These are phyloP conservation scores for Indicator indicator DNA, from an alignment of 2,113 vertebrate species.

Conservation along the genomic window DNA sequence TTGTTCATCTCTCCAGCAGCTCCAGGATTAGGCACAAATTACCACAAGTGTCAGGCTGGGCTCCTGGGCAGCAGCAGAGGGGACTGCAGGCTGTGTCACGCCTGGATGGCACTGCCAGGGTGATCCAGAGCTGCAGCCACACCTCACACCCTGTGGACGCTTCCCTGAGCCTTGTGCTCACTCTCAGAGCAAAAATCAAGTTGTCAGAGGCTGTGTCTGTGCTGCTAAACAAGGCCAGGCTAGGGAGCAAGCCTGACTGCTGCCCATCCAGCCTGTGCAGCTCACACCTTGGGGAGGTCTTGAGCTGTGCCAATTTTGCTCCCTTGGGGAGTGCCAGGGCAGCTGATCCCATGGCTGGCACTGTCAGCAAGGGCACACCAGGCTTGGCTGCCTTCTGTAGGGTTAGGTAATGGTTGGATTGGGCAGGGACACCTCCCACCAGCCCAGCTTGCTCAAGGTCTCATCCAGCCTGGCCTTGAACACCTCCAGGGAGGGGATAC, in stretches of 20 bases:
- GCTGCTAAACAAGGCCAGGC: neutral
- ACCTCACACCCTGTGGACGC: rapidly evolving
- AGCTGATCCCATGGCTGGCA: neutral
- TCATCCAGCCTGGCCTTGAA: no score
- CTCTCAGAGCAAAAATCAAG: slow-evolving; percentile 18
- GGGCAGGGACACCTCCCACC: no score
- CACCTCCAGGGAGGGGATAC: no score
- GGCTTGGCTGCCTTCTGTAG: neutral
- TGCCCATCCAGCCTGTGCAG: neutral
- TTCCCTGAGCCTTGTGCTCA: neutral
- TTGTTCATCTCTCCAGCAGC: neutral
- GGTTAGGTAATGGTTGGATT: no score
- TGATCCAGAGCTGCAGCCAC: neutral
- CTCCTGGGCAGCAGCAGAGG: neutral
- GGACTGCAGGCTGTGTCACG: neutral
- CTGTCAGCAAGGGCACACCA: neutral
- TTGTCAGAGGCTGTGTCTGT: neutral
- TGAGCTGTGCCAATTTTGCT: rapidly evolving
- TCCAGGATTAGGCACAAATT: neutral
- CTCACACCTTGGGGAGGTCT: rapidly evolving
- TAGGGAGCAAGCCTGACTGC: neutral
- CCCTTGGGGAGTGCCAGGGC: rapidly evolving
- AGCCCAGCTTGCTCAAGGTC: no score
- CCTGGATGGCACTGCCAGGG: neutral
- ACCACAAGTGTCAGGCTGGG: neutral